Percentiles rank a stretch among this genome's conserved stretches.
These are phyloP conservation scores for Liopterus haemorrhoidalis DNA, from an alignment of 2,888 invertebrate genomes.

Conservation along the genomic window DNA sequence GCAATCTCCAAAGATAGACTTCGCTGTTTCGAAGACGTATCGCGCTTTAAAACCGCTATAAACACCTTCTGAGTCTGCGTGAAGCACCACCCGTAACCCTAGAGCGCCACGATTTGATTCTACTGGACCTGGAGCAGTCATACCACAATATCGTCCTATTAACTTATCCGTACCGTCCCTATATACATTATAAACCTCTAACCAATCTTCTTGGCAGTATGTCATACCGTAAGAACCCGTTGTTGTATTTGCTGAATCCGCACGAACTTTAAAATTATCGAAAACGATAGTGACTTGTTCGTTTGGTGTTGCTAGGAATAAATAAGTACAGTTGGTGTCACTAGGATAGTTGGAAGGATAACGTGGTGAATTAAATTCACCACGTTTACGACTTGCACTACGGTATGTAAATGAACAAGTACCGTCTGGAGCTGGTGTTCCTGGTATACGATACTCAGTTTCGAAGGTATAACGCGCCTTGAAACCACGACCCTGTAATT, in stretches of 20 bases:
- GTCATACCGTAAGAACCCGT: conserved; percentile 65
- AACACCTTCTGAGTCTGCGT: conserved; percentile 80
- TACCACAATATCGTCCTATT: conserved; percentile 57
- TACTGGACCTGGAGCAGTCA: conserved; percentile 89
- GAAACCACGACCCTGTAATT: conserved; percentile 83
- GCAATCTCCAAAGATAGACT: conserved; percentile 87
- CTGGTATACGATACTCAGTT: conserved; percentile 91
- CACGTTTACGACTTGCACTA: conserved; percentile 78
- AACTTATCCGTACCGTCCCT: conserved; percentile 75
- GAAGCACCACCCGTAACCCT: conserved; percentile 81
- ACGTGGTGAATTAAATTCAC: conserved; percentile 92
- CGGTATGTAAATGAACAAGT: conserved; percentile 88
- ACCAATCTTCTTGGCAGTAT: conserved; percentile 83
- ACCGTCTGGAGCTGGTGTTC: conserved; percentile 87
- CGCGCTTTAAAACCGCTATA: conserved; percentile 94
- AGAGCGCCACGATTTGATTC: conserved; percentile 85
- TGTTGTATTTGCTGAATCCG: conserved; percentile 72
- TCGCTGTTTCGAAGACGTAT: conserved; percentile 85
- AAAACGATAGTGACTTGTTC: conserved; percentile 88
- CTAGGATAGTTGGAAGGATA: conserved; percentile 97
- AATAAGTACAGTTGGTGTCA: conserved; percentile 88
- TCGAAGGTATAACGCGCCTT: conserved; percentile 82
- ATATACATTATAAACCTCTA: conserved; percentile 88
- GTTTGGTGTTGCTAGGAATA: conserved; percentile 77
- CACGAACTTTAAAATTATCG: conserved; percentile 84